Conservation (phyloP, 2,888 invertebrate genomes). For the Hydrotaea cyrtoneurina region DNA sequence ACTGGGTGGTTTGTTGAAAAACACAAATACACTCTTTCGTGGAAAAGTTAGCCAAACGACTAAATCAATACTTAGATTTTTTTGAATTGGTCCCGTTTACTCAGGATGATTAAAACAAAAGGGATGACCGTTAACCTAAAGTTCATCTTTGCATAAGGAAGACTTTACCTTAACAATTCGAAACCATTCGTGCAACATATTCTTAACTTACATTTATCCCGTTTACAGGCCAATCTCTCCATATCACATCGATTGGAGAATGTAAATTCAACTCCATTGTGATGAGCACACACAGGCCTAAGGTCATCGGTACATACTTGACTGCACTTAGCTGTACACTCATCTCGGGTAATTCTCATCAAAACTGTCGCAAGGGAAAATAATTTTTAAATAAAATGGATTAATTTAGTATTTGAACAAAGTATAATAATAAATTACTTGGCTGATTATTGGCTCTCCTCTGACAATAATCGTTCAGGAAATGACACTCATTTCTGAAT, state of each 20-base stretch:
- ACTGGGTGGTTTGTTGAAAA: too few species aligned
- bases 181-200: too few species aligned
- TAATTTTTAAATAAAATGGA: neutral
- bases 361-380: neutral
- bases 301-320: neutral
- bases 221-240: neutral
- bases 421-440: neutral
- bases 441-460: neutral
- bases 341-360: neutral
- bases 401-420: neutral
- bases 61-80: too few species aligned
- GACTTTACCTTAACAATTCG: too few species aligned
- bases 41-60: too few species aligned
- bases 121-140: too few species aligned
- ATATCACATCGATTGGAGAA: slow-evolving; percentile 4
- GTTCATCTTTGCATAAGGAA: too few species aligned
- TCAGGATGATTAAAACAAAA: too few species aligned
- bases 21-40: too few species aligned
- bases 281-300: neutral
- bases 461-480: neutral
- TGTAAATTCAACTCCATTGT: neutral
- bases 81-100: too few species aligned
- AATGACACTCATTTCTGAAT: neutral
- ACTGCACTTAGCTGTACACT: neutral
- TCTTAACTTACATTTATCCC: slow-evolving; percentile 1